Base-by-base conservation (phyloP, 2,113 vertebrate genomes). In the Gambusia affinis region DNA sequence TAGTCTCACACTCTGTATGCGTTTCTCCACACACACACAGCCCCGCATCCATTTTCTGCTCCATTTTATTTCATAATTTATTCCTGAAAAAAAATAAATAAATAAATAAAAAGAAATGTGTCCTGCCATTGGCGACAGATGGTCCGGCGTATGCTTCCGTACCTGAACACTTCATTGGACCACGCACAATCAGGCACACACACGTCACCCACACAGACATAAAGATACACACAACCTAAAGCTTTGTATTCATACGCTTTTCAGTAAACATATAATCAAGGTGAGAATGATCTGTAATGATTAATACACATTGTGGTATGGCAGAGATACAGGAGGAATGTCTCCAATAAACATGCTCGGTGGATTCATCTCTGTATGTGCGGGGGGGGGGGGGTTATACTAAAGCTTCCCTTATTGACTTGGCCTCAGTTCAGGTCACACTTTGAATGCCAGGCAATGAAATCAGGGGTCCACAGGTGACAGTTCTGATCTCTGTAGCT, bases 111-210 rank as follows among this genome's bases (percentile, higher is more conserved):
- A 87, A 78, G 64, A 72, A 89, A 73, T 88, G 77, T 78, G 79
- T 78, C 76, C 85, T 83, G 65, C 78, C 76, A 69, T 86, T 30
- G 0, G 65, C 82, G 85, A 76, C 91, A 93, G 92, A 92, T 93
- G 92, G 90, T 82, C 73, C 74, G 86, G 60, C 91, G 87, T 90
- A 91, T 88, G 91, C 78, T 90, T 42, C 64, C 64, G 74, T 61
- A 68, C 2, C 44, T 66, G 64, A 74, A 78, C 78, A 81, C 71
- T 74, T 75, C 61, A 77, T 78, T 78, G 72, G 39, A 80, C 44
- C 10, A 63, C 35, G 60, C 33, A 60, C 70, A 63, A 75, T 60
- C 76, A 68, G 30, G 72, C 71, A 72, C 47, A 29, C 44, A 19
- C 80, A 75, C 62, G 29, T 29, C 69, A 65, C 76, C 64, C 64